A percentile compares a stretch with the other conserved stretches of the same genome.
Conservation (phyloP, 2,797 vertebrate species). For the Fringilla coelebs region DNA sequence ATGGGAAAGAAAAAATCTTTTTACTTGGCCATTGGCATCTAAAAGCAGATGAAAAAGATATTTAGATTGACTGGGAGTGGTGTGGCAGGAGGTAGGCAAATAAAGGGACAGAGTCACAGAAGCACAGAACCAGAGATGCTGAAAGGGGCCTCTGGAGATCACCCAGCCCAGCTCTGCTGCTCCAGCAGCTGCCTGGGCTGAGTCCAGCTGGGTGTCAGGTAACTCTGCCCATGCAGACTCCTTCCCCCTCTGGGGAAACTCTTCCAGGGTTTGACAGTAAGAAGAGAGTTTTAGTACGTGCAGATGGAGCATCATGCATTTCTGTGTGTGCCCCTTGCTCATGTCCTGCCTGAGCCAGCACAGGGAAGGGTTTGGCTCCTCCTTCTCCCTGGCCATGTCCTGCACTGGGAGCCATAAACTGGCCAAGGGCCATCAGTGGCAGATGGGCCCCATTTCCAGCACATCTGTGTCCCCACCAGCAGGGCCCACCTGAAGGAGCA, state of each 20-base stretch:
- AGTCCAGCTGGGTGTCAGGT: accelerated
- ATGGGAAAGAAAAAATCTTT: not conserved
- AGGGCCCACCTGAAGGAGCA: not conserved
- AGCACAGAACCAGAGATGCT: not conserved
- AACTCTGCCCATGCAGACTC: not conserved
- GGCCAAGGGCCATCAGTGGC: not conserved
- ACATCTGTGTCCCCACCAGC: accelerated
- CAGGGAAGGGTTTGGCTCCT: not conserved
- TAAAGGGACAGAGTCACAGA: not conserved
- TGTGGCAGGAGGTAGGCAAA: not conserved
- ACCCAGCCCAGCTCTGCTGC: not conserved
- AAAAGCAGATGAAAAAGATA: not conserved
- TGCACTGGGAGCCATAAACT: not conserved
- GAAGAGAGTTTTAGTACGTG: not conserved
- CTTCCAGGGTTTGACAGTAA: not conserved
- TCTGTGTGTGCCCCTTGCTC: accelerated
- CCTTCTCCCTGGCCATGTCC: not conserved
- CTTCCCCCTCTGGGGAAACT: not conserved
- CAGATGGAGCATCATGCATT: accelerated
- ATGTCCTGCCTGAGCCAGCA: not conserved
- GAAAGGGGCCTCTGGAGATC: not conserved
- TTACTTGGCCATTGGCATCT: not conserved
- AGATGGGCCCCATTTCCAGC: not conserved
- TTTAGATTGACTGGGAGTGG: not conserved
- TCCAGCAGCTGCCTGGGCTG: not conserved